These are phyloP conservation scores for Phyllostomus discolor DNA, from an alignment of 2,113 vertebrate species.

Conservation along the genomic window DNA sequence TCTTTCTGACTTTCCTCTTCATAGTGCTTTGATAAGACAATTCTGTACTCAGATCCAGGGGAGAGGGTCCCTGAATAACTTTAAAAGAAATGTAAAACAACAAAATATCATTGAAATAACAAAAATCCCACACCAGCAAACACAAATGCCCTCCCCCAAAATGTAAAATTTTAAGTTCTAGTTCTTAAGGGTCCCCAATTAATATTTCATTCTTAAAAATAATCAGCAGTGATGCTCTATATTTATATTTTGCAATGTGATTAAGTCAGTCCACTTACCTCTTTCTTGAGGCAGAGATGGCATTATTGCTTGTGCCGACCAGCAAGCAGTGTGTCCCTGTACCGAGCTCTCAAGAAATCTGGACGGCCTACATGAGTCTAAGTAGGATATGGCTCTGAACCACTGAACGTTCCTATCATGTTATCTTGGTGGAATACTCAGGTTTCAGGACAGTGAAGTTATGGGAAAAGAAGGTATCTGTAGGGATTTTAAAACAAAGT, in stretches of 20 bases:
- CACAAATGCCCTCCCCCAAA: not conserved
- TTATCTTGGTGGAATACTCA: conserved; percentile 72
- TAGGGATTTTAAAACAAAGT: conserved; percentile 48
- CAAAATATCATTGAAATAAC: conserved; percentile 23
- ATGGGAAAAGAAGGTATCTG: conserved; percentile 59
- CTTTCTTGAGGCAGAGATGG: conserved; percentile 94
- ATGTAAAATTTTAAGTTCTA: not conserved
- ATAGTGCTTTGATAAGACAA: conserved; percentile 87
- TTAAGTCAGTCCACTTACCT: conserved; percentile 82
- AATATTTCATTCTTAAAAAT: not conserved
- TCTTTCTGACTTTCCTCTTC: conserved; percentile 91
- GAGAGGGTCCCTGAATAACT: conserved; percentile 90
- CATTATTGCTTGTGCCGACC: conserved; percentile 84
- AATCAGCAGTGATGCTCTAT: not conserved
- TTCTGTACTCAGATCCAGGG: conserved; percentile 85
- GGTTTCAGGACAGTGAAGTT: conserved; percentile 57
- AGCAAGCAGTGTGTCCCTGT: conserved; percentile 69
- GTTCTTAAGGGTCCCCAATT: not conserved
- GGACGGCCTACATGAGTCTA: conserved; percentile 61
- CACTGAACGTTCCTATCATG: conserved; percentile 69
- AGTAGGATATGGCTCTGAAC: conserved; percentile 55
- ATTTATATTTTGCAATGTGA: not conserved
- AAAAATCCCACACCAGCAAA: not conserved
- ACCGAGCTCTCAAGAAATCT: conserved; percentile 76
- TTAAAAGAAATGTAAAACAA: conserved; percentile 66